Evolutionary conservation across 2,888 invertebrate genomes (phyloP).

Genomic region (Macropis europaea): DNA sequence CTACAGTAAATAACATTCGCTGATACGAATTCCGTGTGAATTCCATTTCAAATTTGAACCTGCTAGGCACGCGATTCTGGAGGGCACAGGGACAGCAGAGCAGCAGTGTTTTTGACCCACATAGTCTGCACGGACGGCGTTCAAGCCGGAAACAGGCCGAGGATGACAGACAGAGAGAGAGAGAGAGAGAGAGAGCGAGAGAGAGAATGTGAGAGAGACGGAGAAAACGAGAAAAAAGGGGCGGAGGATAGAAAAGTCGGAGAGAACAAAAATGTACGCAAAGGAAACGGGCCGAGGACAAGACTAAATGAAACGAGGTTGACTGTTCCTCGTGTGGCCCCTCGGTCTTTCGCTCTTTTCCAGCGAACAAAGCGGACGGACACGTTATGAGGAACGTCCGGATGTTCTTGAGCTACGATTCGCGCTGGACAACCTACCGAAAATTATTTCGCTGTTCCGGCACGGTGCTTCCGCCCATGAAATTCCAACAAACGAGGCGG

Average conservation of each 20-base stretch:
- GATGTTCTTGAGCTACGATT: constrained; percentile 26
- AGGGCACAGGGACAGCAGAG: too few species aligned
- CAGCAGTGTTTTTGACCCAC: constrained; percentile 55
- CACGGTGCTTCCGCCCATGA: constrained; percentile 29
- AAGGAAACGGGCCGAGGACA: constrained; percentile 54
- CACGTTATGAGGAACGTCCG: constrained; percentile 26
- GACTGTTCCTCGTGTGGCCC: constrained; percentile 19
- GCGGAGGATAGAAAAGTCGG: constrained; percentile 28
- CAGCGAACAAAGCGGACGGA: constrained; percentile 32
- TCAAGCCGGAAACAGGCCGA: constrained; percentile 55
- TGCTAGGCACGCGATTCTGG: too few species aligned
- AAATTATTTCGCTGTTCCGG: constrained; percentile 48
- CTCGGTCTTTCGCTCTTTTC: constrained; percentile 28
- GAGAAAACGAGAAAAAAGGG: neutral
- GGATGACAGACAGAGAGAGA: constrained; percentile 7
- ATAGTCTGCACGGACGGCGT: constrained; percentile 51
- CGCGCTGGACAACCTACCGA: constrained; percentile 30
- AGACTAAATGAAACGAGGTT: constrained; percentile 60
- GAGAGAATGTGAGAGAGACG: neutral
- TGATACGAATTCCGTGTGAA: too few species aligned
- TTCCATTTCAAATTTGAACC: too few species aligned
- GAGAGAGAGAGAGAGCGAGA: too few species aligned
- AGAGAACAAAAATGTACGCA: constrained; percentile 42
- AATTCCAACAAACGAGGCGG: constrained; percentile 28
- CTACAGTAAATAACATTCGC: too few species aligned